These are phyloP conservation scores for Thalpophila matura DNA, from an alignment of 2,888 invertebrate genomes.

Conservation along the genomic window DNA sequence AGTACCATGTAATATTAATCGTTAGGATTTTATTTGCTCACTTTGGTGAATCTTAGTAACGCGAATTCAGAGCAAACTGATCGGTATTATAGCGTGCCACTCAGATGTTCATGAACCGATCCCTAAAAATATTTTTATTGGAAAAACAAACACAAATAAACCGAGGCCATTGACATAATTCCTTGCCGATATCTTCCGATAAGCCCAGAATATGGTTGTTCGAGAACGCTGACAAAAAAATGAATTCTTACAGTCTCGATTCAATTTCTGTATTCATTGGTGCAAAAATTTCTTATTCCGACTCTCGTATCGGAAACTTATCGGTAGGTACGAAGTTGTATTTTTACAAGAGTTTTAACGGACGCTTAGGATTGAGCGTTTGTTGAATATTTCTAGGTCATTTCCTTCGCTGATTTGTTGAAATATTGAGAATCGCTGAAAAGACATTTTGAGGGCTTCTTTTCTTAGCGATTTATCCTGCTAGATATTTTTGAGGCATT, in stretches of 20 bases:
- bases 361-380: constrained; percentile 41
- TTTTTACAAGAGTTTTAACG: constrained; percentile 55
- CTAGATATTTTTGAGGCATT: too few relatives aligned
- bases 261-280: constrained; percentile 74
- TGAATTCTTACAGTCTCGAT: constrained; percentile 58
- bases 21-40: background rate
- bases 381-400: constrained; percentile 49
- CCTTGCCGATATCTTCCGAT: constrained; percentile 36
- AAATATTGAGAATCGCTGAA: constrained; percentile 31
- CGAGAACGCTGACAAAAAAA: constrained; percentile 51
- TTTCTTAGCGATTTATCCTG: background rate
- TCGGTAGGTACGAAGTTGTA: constrained; percentile 43
- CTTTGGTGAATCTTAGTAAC: background rate
- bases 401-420: constrained; percentile 41
- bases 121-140: constrained; percentile 29
- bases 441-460: background rate
- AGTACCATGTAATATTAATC: constrained; percentile 5
- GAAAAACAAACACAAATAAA: constrained; percentile 32
- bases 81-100: constrained; percentile 17
- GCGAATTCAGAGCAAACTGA: constrained; percentile 7
- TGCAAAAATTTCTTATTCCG: constrained; percentile 70
- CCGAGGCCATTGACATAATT: constrained; percentile 36
- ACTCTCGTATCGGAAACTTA: constrained; percentile 54
- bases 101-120: constrained; percentile 32
- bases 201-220: constrained; percentile 46